Percentiles rank a stretch among this genome's conserved stretches.
Conservation (phyloP, 2,113 vertebrate species). For the Seriola rivoliana region DNA sequence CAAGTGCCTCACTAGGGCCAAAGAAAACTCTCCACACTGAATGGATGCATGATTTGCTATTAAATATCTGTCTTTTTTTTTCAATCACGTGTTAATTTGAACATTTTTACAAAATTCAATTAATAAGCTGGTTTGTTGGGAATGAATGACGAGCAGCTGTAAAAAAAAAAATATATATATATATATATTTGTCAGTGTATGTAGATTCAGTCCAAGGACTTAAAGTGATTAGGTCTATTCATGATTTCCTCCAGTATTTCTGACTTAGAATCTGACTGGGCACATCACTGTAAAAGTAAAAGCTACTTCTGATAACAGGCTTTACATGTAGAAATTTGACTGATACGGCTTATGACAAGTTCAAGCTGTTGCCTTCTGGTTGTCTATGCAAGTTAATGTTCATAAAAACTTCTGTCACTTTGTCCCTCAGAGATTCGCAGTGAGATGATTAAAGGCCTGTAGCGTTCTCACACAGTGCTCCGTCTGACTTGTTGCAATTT, state of each 20-base stretch:
- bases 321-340: conserved; percentile 21
- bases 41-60: conserved; percentile 35
- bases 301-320: neutral
- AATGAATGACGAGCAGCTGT: conserved; percentile 2
- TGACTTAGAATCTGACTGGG: neutral
- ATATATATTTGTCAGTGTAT: neutral
- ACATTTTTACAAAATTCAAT: neutral
- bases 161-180: too few relatives aligned
- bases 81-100: conserved; percentile 35
- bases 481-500: conserved; percentile 32
- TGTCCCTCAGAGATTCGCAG: conserved; percentile 29
- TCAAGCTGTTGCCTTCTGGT: conserved; percentile 46
- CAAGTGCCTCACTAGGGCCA: conserved; percentile 24
- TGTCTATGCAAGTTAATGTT: conserved; percentile 24
- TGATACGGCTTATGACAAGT: conserved; percentile 34
- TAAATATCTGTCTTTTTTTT: conserved; percentile 46
- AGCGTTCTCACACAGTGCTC: neutral
- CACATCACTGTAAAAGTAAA: neutral
- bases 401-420: conserved; percentile 9
- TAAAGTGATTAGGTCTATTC: neutral
- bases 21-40: conserved; percentile 35
- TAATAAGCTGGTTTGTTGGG: conserved; percentile 15
- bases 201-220: neutral
- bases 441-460: conserved; percentile 38
- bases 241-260: neutral